Conservation (phyloP, 2,113 vertebrate genomes). For the Siphamia tubifer region DNA sequence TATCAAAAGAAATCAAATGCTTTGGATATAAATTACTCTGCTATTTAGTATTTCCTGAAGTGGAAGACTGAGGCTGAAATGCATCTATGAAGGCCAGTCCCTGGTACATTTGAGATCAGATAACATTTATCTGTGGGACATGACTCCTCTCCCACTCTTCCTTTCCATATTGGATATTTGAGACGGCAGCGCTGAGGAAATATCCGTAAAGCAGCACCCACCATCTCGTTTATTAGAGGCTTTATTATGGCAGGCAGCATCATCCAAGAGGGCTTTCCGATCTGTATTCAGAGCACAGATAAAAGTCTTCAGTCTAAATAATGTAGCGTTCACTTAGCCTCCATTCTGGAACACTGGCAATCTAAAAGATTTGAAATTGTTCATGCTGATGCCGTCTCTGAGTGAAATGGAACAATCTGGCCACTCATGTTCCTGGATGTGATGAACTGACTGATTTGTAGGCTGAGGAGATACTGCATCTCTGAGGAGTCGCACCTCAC, state of each 20-base stretch:
- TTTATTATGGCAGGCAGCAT: slow-evolving; percentile 66
- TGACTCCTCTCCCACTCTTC: slow-evolving; percentile 62
- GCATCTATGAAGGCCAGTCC: slow-evolving; percentile 29
- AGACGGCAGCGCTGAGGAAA: slow-evolving; percentile 63
- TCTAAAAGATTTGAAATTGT: slow-evolving; percentile 66
- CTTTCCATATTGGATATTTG: slow-evolving; percentile 71
- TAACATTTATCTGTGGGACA: slow-evolving; percentile 68
- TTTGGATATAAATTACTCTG: slow-evolving; percentile 51
- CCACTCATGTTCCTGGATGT: slow-evolving; percentile 56
- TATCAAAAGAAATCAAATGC: slow-evolving; percentile 54
- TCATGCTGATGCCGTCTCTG: slow-evolving; percentile 52
- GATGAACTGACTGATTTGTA: slow-evolving; percentile 58
- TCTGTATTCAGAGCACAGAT: slow-evolving; percentile 63
- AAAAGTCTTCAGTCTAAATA: slow-evolving; percentile 65
- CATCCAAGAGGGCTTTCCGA: slow-evolving; percentile 43
- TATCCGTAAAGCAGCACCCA: slow-evolving; percentile 61
- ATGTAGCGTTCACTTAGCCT: slow-evolving; percentile 54
- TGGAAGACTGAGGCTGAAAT: slow-evolving; percentile 34
- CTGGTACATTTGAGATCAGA: slow-evolving; percentile 50
- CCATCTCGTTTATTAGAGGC: slow-evolving; percentile 70
- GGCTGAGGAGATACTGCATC: slow-evolving; percentile 26
- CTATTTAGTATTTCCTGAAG: slow-evolving; percentile 59
- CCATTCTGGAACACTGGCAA: slow-evolving; percentile 50
- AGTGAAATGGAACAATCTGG: slow-evolving; percentile 65
- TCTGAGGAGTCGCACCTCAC: slow-evolving; percentile 43